A percentile compares a stretch with the other conserved stretches of the same genome.
Evolutionary conservation across 2,113 vertebrate species (phyloP).

Genomic region (Puma concolor): DNA sequence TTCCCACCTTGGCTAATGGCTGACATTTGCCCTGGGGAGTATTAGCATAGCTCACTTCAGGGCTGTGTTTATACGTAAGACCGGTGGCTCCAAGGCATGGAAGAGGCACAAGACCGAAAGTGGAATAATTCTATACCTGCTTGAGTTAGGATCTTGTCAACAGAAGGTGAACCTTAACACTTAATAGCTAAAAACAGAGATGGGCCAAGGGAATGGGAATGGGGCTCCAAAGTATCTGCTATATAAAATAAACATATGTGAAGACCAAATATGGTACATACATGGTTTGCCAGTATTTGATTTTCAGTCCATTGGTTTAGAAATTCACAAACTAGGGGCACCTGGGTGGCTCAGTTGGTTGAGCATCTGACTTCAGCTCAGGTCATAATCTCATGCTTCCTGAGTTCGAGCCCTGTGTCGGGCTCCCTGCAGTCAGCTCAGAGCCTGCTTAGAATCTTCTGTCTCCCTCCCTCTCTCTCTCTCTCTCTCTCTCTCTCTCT

Average conservation of each 20-base stretch:
- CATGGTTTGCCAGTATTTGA: not conserved
- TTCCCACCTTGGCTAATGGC: not conserved
- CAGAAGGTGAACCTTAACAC: not conserved
- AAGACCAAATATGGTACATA: not conserved
- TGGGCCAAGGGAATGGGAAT: not conserved
- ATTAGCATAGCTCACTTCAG: not conserved
- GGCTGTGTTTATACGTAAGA: not conserved
- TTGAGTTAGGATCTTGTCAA: not conserved
- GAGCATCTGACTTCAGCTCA: too few relatives aligned
- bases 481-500: too few relatives aligned
- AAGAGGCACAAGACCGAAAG: not conserved
- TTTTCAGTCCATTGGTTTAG: not conserved
- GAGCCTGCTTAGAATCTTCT: too few relatives aligned
- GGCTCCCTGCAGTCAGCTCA: too few relatives aligned
- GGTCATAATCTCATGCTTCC: too few relatives aligned
- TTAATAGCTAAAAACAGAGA: not conserved
- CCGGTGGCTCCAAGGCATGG: not conserved
- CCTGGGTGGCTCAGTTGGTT: too few relatives aligned
- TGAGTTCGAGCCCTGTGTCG: too few relatives aligned
- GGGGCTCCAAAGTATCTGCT: not conserved
- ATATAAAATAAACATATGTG: not conserved
- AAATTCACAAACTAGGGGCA: not conserved
- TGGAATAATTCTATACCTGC: not conserved
- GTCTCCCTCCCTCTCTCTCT: too few relatives aligned
- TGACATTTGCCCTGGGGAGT: not conserved